Conservation (phyloP, 2,113 vertebrate genomes). For the Brachyistius frenatus region DNA sequence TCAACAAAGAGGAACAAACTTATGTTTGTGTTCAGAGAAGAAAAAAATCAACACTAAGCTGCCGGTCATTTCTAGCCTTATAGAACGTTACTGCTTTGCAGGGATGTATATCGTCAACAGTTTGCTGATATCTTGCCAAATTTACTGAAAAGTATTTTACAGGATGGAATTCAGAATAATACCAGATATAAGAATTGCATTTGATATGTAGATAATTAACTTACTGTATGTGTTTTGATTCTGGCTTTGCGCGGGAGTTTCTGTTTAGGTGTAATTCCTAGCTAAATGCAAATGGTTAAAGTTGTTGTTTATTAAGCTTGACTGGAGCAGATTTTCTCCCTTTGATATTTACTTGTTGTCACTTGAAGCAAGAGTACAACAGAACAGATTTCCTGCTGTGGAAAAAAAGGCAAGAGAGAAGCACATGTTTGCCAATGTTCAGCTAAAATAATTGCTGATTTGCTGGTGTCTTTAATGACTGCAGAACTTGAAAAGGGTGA, state of each 20-base stretch:
- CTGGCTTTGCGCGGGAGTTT: no score
- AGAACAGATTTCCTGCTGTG: not conserved
- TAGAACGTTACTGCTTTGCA: no score
- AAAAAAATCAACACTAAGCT: no score
- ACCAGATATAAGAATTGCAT: no score
- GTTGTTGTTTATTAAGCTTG: not conserved
- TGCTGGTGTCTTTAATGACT: not conserved
- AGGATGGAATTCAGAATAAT: not conserved
- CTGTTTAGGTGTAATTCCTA: not conserved
- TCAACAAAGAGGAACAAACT: no score
- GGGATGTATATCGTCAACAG: no score
- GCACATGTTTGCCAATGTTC: not conserved
- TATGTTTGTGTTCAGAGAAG: no score
- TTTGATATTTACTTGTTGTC: not conserved
- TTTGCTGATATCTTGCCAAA: no score
- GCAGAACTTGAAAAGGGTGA: constrained; percentile 1
- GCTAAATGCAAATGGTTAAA: not conserved
- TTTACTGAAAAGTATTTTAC: no score
- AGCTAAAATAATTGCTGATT: not conserved
- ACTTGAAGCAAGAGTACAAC: not conserved
- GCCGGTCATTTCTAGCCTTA: no score
- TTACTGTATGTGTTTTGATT: no score
- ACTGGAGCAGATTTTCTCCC: not conserved
- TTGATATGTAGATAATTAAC: no score
- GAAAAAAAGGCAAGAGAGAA: constrained; percentile 7